These are phyloP conservation scores for Myiotriccus ornatus DNA, from an alignment of 2,797 vertebrate species.

Conservation along the genomic window DNA sequence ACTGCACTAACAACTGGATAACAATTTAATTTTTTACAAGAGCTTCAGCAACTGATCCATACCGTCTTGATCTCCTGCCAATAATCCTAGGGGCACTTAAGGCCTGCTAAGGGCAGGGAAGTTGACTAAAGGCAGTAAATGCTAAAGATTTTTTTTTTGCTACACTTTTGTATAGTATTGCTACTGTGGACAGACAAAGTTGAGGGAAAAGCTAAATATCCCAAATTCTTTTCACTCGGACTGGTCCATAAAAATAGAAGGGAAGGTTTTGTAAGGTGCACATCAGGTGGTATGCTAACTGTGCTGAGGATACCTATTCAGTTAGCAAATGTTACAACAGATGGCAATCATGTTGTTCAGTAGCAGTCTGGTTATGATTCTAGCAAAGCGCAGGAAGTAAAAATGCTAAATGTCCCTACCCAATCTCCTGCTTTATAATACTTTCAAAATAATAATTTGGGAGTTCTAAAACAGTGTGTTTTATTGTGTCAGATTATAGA, in stretches of 20 bases:
- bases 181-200: background rate
- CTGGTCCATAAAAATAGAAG: background rate
- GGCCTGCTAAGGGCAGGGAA: background rate
- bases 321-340: conserved; percentile 23
- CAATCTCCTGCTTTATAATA: background rate
- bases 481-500: background rate
- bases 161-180: background rate
- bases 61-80: background rate
- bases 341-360: conserved; percentile 6
- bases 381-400: background rate
- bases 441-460: background rate
- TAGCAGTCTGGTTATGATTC: background rate
- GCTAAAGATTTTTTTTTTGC: background rate
- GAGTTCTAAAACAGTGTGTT: background rate
- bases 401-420: background rate
- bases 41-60: background rate
- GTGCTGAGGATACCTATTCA: background rate
- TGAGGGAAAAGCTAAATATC: background rate
- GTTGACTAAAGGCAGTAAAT: background rate
- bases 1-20: background rate
- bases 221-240: background rate
- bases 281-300: background rate
- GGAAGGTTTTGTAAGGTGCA: background rate
- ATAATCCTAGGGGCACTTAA: background rate
- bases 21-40: background rate